Evolutionary conservation across 2,797 vertebrate genomes (phyloP).

Genomic region (Orestias chungarensis): DNA sequence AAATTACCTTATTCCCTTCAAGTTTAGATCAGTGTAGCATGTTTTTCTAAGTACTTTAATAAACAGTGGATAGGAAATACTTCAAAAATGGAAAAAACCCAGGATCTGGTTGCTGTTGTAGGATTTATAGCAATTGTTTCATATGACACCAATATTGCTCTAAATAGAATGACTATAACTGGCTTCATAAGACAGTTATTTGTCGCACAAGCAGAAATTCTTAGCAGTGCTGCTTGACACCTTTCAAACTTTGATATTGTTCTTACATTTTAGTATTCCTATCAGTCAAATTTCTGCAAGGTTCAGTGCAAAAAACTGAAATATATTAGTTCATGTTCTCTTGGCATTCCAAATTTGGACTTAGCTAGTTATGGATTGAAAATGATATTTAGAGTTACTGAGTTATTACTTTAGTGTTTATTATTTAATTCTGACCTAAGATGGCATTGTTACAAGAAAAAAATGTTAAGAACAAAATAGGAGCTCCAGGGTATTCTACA

Average conservation of each 20-base stretch:
- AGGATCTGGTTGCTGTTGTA: neutral
- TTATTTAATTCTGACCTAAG: conserved; percentile 12
- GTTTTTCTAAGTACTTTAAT: neutral
- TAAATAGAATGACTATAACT: neutral
- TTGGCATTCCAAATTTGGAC: conserved; percentile 1
- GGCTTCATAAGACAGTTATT: neutral
- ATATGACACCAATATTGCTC: neutral
- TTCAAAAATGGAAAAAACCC: neutral
- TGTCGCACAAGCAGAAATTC: neutral
- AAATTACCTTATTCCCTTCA: neutral
- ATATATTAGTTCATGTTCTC: neutral
- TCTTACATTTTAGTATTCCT: conserved; percentile 2
- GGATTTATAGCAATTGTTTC: neutral
- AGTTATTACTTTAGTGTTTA: conserved; percentile 13
- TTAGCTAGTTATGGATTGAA: conserved; percentile 26
- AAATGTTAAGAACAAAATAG: neutral
- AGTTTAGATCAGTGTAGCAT: neutral
- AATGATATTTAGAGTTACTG: conserved; percentile 23
- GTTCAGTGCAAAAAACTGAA: conserved; percentile 18
- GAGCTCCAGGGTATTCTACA: conserved; percentile 10
- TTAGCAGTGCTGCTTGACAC: neutral
- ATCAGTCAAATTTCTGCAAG: conserved; percentile 19
- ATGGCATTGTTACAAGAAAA: conserved; percentile 8
- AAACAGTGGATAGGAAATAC: neutral
- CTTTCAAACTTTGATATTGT: neutral